Conservation (phyloP, 2,888 invertebrate genomes). For the Ypsolopha scabrella region DNA sequence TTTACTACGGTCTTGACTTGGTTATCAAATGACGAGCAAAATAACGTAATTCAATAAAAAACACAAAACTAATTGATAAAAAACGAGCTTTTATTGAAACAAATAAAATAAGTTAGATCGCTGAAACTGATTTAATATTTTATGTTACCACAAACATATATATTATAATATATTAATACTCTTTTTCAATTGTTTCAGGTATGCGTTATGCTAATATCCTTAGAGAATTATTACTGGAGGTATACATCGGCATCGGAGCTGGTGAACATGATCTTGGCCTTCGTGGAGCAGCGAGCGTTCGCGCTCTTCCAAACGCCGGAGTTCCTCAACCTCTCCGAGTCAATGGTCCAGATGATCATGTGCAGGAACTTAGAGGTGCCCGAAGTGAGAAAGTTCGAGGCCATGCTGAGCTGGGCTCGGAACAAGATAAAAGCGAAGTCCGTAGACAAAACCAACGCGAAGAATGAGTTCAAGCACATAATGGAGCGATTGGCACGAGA, state of each 20-base stretch:
- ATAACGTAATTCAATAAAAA: no score
- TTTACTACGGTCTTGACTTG: no score
- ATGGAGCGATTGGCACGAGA: slow-evolving; percentile 93
- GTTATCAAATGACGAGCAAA: no score
- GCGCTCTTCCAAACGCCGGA: slow-evolving; percentile 87
- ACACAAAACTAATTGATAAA: no score
- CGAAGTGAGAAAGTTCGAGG: slow-evolving; percentile 92
- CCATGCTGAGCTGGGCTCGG: slow-evolving; percentile 92
- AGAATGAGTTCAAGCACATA: slow-evolving; percentile 90
- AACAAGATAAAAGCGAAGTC: slow-evolving; percentile 85
- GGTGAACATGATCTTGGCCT: slow-evolving; percentile 94
- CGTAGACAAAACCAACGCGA: slow-evolving; percentile 84
- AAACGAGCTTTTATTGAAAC: no score
- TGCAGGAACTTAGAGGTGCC: slow-evolving; percentile 90
- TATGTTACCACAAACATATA: no score
- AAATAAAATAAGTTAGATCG: no score
- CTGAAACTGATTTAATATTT: no score
- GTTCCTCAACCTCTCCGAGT: slow-evolving; percentile 90
- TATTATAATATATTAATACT: background rate
- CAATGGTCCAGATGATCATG: slow-evolving; percentile 96
- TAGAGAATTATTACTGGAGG: slow-evolving; percentile 96
- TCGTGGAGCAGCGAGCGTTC: slow-evolving; percentile 88
- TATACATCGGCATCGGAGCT: slow-evolving; percentile 94
- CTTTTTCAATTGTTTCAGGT: slow-evolving; percentile 56
- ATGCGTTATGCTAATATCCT: slow-evolving; percentile 91